These are phyloP conservation scores for Pemphigus obesinymphae DNA, from an alignment of 1,140 invertebrate genomes.

Conservation along the genomic window DNA sequence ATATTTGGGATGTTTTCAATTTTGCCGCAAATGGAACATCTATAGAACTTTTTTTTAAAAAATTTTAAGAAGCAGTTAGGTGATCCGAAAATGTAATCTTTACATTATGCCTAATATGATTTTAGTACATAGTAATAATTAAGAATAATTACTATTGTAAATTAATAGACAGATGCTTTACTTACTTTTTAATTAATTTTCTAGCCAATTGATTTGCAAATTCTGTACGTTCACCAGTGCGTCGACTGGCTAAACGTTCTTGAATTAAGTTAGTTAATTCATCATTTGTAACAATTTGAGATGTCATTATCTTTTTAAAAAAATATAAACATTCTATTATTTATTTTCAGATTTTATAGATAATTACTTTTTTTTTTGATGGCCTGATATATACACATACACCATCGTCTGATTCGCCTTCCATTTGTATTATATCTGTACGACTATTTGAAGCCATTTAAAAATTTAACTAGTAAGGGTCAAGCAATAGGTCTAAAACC, in stretches of 20 bases:
- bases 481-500: no score
- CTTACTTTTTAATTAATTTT: conserved; percentile 37
- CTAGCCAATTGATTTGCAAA: conserved; percentile 39
- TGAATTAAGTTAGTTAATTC: conserved; percentile 38
- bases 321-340: neutral
- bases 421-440: conserved; percentile 44
- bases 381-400: conserved; percentile 33
- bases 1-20: no score
- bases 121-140: neutral
- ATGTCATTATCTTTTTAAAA: conserved; percentile 25
- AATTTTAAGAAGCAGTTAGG: no score
- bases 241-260: conserved; percentile 30
- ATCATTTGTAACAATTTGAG: conserved; percentile 35
- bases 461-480: no score
- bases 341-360: neutral
- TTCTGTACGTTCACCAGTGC: conserved; percentile 33
- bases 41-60: no score
- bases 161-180: no score
- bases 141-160: no score
- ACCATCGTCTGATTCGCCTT: conserved; percentile 13
- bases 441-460: conserved; percentile 41
- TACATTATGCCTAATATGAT: neutral
- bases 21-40: no score
- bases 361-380: conserved; percentile 30
- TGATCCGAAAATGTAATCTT: neutral